Evolutionary conservation across 2,797 vertebrate species (phyloP), one percentile per base, ranked within the genome.

Genomic region (Phoebastria nigripes): DNA sequence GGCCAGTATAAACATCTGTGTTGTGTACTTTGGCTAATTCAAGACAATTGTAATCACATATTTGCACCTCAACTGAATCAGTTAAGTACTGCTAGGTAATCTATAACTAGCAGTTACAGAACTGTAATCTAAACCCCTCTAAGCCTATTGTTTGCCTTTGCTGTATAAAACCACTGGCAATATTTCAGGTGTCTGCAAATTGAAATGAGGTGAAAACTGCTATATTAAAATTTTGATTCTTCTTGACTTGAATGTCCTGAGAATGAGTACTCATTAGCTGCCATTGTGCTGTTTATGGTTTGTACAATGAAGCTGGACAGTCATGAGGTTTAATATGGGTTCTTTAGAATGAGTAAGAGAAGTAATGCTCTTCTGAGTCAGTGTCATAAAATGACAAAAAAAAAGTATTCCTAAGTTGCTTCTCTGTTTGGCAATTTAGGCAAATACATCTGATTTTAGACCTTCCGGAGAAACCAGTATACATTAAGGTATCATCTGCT

Each of bases 391-490:
- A 77, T 20, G 17, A 61, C 2, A 6, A 35, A 47, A 33, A 13
- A 78, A 59, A 66, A 15, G 7, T 49, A 29, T 82, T 90, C 61
- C 12, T 9, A 59, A 73, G 2, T 6, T 77, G 9, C 93, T 87
- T 63, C 70, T 89, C 70, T 89, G 44, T 70, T 83, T 70, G 41
- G 37, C 65, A 87, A 58, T 89, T 92, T 90, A 88, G 82, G 59
- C 87, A 96, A 85, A 62, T 82, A 67, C 29, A 18, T 82, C 85
- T 95, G 92, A 97, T 96, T 96, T 97, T 93, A 95, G 84, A 52
- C 29, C 33, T 89, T 76, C 69, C 47, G 80, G 59, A 56, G 58
- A 80, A 85, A 22, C 15, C 14, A n/a, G 15, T 51, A 5, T 69
- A 42, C 28, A 14, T 91, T 58, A 41, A 73, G 8, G 24, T 88